Evolutionary conservation across 2,888 invertebrate species (phyloP), one percentile per base, ranked within the genome.

Genomic region (Netelia inedita): DNA sequence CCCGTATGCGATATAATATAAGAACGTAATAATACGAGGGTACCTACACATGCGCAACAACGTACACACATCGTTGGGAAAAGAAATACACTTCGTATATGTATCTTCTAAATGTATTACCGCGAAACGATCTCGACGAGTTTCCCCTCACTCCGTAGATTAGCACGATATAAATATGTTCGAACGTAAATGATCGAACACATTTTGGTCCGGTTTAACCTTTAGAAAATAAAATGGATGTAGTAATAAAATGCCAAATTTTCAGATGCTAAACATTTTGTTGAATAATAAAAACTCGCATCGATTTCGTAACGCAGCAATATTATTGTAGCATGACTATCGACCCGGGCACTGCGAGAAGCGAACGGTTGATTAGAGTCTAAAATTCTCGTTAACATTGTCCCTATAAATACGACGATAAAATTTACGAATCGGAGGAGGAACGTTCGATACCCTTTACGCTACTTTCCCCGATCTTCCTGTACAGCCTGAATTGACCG

Each of bases 21-120:
- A 91, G 90, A 91, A 92, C 88, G 92, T 90, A 93, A 92, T 93
- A 93, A 92, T 91, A 90, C 91, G 89, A 90, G 90, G 88, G 65
- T 73, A 76, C 41, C 59, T 50, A 50, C 46, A 28, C 69, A 76
- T 69, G 46, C 57, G 28, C 55, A 55, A 41, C 23, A 57, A 55
- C 35, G 9, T 11, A 68, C 46, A 16, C 19, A 16, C 19, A 63
- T 21, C 19, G 23, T 21, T 28, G 19, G 19, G 43, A 71, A 57
- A 57, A 50, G 2, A 66, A 68, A 46, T 41, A 55, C 16, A 43
- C 3, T 46, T 43, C 35, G n/a, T 72, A 72, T 14, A 53, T 14
- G 55, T 53, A 43, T 53, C 1, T 65, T 41, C 16, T 28, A 68
- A 41, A 63, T 8, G 28, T 55, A 28, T n/a, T 35, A 53, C 28